These are phyloP conservation scores for Schrankia costaestrigalis DNA, from an alignment of 2,888 invertebrate genomes.

Conservation along the genomic window DNA sequence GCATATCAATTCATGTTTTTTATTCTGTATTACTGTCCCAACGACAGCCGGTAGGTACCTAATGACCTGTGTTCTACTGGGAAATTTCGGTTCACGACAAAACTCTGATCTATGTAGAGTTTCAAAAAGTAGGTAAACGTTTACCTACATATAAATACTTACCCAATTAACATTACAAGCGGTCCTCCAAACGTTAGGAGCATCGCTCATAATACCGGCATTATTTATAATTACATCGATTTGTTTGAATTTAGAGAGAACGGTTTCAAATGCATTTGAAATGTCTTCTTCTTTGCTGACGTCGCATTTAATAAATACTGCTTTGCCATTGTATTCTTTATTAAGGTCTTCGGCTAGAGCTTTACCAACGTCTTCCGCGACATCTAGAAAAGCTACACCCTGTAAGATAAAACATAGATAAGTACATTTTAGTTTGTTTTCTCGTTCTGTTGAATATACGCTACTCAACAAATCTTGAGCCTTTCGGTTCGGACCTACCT, in stretches of 20 bases:
- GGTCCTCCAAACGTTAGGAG: slow-evolving; percentile 39
- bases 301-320: slow-evolving; percentile 46
- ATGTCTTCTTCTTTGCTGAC: slow-evolving; percentile 44
- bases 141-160: slow-evolving; percentile 3
- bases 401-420: slow-evolving; percentile 3
- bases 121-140: too few relatives aligned
- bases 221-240: slow-evolving; percentile 53
- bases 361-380: slow-evolving; percentile 40
- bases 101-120: too few relatives aligned
- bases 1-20: too few relatives aligned
- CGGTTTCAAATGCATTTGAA: slow-evolving; percentile 34
- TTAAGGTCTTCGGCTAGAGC: slow-evolving; percentile 34
- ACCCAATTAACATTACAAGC: slow-evolving; percentile 51
- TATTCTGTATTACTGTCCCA: too few relatives aligned
- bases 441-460: not conserved
- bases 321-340: slow-evolving; percentile 31
- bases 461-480: too few relatives aligned
- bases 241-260: slow-evolving; percentile 32
- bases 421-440: not conserved
- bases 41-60: too few relatives aligned
- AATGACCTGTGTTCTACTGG: too few relatives aligned
- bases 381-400: slow-evolving; percentile 42
- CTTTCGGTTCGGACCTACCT: not conserved
- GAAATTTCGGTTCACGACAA: too few relatives aligned
- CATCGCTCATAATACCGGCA: slow-evolving; percentile 50